Evolutionary conservation across 2,113 vertebrate genomes (phyloP), one percentile per base, ranked within the genome.

Genomic region (Herpailurus yagouaroundi): DNA sequence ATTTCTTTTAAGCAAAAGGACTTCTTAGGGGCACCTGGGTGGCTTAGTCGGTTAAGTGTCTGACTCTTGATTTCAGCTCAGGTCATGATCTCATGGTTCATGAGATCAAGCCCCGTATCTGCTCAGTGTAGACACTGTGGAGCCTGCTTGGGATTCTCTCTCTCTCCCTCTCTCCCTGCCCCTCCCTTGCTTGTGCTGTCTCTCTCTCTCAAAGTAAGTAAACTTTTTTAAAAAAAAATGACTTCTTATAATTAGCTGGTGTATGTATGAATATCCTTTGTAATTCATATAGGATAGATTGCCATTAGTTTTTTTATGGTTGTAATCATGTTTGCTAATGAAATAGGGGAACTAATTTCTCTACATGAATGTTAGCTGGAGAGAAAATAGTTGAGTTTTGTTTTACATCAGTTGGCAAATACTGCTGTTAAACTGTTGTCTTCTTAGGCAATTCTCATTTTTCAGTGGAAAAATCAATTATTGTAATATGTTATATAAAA

Each of bases 381-480:
- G 45, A 27, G 45, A 52, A 94, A 52, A 50, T 52, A 83, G 4
- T 9, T 55, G 29, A 71, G n/a, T 88, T 71, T 74, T 74, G 0
- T 68, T 57, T 10, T 74, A 2, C 48, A 52, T 80, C 57, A 50
- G 0, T 81, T 55, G 55, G 60, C 16, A 68, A 18, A 60, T 64
- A 64, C n/a, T 66, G 19, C 16, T 80, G 29, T 89, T 89, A 89
- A 74, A 60, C 64, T 92, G 19, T 83, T 92, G n/a, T 80, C 33
- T 80, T 93, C 55, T 86, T 81, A 87, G 16, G n/a, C 48, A 90
- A 50, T 73, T 85, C 64, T 81, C 31, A 19, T 66, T 93, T 85
- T 74, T 93, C 66, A 74, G 10, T 60, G 5, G 45, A 90, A 95
- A 96, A 85, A 41, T 73, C 63, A 90, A 45, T 76, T 83, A 74